phyloP scores from a whole-genome alignment of 2,113 vertebrate genomes.

The Stegostoma tigrinum region DNA sequence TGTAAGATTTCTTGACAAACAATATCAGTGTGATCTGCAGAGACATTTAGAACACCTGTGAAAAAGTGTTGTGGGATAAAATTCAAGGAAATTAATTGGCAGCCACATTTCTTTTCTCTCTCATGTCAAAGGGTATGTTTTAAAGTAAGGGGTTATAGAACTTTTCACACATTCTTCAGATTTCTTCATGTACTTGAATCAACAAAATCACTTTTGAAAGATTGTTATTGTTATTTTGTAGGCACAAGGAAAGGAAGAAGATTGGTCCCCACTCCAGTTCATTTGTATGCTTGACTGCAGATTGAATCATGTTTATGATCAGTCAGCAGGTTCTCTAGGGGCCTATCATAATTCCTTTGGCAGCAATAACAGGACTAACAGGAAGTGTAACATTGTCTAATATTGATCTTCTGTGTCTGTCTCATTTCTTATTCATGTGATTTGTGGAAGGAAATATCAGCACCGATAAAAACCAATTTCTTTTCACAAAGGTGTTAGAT shows the following conservation, averaged over 20 bases:
- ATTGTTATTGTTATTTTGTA: no score
- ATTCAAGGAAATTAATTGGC: not conserved
- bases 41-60: not conserved
- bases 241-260: no score
- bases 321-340: not conserved
- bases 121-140: not conserved
- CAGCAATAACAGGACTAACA: not conserved
- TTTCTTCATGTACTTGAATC: not conserved
- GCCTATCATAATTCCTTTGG: not conserved
- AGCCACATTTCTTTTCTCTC: not conserved
- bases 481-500: no score
- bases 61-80: not conserved
- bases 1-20: not conserved
- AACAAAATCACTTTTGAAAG: constrained; percentile 1
- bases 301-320: not conserved
- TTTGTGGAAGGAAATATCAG: not conserved
- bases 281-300: not conserved
- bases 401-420: no score
- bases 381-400: not conserved
- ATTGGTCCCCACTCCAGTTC: no score
- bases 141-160: not conserved
- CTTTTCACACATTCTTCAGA: not conserved
- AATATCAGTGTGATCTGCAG: not conserved
- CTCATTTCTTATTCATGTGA: not conserved
- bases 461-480: no score